A percentile compares a stretch with the other conserved stretches of the same genome.
Conservation (phyloP, 2,113 vertebrate species). For the Eudyptes chrysolophus region DNA sequence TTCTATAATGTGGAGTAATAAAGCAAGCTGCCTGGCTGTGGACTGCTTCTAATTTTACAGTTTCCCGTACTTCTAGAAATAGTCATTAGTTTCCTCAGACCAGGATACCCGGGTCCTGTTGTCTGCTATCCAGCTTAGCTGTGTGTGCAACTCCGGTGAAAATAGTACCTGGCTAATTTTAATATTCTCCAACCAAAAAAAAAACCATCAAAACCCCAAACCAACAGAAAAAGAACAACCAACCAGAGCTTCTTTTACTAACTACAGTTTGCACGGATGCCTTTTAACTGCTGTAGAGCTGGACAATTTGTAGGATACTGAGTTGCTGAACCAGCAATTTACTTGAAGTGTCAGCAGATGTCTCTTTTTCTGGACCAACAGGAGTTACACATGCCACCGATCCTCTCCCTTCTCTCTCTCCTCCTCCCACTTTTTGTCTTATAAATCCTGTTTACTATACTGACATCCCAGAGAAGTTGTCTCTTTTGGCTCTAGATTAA, state of each 20-base stretch:
- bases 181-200: not conserved
- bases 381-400: not conserved
- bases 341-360: not conserved
- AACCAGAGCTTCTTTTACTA: not conserved
- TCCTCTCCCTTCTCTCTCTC: not conserved
- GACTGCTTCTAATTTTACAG: not conserved
- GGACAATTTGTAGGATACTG: not conserved
- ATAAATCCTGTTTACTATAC: not conserved
- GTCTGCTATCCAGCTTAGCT: not conserved
- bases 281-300: not conserved
- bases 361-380: not conserved
- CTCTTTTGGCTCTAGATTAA: not conserved
- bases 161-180: not conserved
- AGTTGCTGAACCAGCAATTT: not conserved
- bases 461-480: not conserved
- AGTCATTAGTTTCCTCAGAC: not conserved
- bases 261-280: not conserved
- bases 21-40: not conserved
- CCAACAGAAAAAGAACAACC: not conserved
- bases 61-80: not conserved
- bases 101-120: not conserved
- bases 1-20: not conserved
- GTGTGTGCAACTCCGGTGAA: not conserved
- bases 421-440: not conserved
- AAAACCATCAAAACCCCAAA: not conserved